Evolutionary conservation across 2,888 invertebrate genomes (phyloP), one percentile per base, ranked within the genome.

Genomic region (Chorisops tibialis): DNA sequence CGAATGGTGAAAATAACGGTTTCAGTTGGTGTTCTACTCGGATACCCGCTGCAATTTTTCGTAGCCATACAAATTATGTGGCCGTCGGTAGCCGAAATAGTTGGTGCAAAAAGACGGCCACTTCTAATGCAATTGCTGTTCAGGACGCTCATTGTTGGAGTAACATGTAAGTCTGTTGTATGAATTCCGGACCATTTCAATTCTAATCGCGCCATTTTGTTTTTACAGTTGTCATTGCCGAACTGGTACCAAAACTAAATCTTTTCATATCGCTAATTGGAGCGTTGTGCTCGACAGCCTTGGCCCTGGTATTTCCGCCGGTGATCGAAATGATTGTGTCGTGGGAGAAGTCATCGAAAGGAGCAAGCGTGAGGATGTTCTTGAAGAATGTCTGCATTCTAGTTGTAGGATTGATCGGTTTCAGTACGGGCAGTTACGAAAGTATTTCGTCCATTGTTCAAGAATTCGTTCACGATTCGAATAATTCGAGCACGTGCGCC

Each of bases 21-120:
- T 71, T 89, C 91, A 0, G 68, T 90, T 39, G 93, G 93, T 11
- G 91, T 98, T 64, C 82, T 96, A 67, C 83, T 96, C 66, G 89
- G 94, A 0, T 98, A 96, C 78, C 90, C 95, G 0, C 82, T 98
- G 18, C 97, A 97, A 80, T 91, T 98, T 75, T 97, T 96, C 78
- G 96, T 98, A 41, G 94, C 97, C 0, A 84, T 96, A 47, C 88
- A 88, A 61, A 91, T 97, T 63, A 87, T 94, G 70, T 93, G 92
- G 90, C 93, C 96, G 0, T 75, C 79, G 35, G 76, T 91, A 24
- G 75, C 78, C 59, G 75, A 79, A 54, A 77, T 80, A 68, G 80
- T 82, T 50, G 85, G 83, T 37, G 80, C 82, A 66, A 80, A 81
- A 49, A 81, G 75, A 6, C 70, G 81, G 69, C 85, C 85, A 0